These are phyloP conservation scores for Gonioctena quinquepunctata DNA, from an alignment of 1,140 invertebrate genomes.

Conservation along the genomic window DNA sequence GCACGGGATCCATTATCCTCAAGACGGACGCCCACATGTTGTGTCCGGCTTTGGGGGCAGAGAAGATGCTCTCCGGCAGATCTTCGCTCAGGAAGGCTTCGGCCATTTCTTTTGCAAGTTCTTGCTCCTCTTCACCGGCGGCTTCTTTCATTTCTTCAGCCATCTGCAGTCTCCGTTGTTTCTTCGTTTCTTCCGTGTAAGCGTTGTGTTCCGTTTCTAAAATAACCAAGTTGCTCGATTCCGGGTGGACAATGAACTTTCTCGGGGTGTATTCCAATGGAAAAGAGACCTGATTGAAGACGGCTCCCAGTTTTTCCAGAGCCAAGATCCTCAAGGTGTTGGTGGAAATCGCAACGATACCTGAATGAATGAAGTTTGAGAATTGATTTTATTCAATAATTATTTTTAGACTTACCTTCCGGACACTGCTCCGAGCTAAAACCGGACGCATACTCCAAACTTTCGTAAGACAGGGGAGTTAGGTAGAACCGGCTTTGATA, in stretches of 20 bases:
- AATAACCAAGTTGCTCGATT: slow-evolving; percentile 89
- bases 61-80: slow-evolving; percentile 90
- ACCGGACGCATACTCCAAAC: slow-evolving; percentile 95
- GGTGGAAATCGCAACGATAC: slow-evolving; percentile 98
- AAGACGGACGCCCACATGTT: slow-evolving; percentile 98
- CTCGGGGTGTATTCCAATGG: slow-evolving; percentile 95
- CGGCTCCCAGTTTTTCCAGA: slow-evolving; percentile 95
- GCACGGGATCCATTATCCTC: slow-evolving; percentile 87
- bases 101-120: slow-evolving; percentile 95
- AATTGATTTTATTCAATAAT: no score
- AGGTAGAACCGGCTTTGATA: slow-evolving; percentile 97
- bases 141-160: slow-evolving; percentile 96
- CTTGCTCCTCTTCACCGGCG: slow-evolving; percentile 91
- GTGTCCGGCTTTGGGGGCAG: slow-evolving; percentile 92
- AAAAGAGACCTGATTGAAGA: slow-evolving; percentile 94
- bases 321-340: slow-evolving; percentile 98
- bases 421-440: slow-evolving; percentile 99
- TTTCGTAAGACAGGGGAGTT: slow-evolving; percentile 95
- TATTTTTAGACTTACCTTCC: no score
- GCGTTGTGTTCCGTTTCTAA: slow-evolving; percentile 99
- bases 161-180: slow-evolving; percentile 83
- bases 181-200: slow-evolving; percentile 96
- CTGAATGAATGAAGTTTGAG: no score
- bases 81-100: slow-evolving; percentile 95
- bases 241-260: slow-evolving; percentile 91